A percentile compares a stretch with the other conserved stretches of the same genome.
Evolutionary conservation across 2,113 vertebrate genomes (phyloP).

Genomic region (Sitta europaea): DNA sequence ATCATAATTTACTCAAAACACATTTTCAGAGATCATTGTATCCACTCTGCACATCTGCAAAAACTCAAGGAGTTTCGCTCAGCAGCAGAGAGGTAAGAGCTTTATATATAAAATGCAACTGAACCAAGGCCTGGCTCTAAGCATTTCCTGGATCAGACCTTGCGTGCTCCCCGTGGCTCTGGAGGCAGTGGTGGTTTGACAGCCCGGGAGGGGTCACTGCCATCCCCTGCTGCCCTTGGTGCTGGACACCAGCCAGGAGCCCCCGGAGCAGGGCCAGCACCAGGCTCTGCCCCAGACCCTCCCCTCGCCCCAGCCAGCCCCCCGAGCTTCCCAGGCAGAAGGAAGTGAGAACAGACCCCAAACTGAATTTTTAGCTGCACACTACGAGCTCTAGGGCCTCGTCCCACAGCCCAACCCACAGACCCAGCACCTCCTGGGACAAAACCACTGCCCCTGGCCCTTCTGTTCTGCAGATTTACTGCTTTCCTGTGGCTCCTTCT

Average conservation of each 20-base stretch:
- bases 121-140: background rate
- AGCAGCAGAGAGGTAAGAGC: background rate
- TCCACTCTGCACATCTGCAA: background rate
- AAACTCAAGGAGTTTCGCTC: background rate
- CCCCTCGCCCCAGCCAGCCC: accelerated
- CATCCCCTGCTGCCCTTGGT: background rate
- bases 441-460: background rate
- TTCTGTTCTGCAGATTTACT: background rate
- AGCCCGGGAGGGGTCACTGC: background rate
- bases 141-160: background rate
- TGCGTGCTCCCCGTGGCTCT: background rate
- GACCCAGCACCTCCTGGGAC: background rate
- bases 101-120: background rate
- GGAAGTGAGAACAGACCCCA: background rate
- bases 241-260: background rate
- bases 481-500: background rate
- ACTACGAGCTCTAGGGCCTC: background rate
- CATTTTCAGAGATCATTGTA: background rate
- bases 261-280: accelerated
- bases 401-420: background rate
- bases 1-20: background rate
- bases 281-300: background rate
- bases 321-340: background rate
- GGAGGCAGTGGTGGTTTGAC: background rate
- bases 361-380: background rate